Evolutionary conservation across 2,888 invertebrate species (phyloP), one percentile per base, ranked within the genome.

Genomic region (Lapara coniferarum): DNA sequence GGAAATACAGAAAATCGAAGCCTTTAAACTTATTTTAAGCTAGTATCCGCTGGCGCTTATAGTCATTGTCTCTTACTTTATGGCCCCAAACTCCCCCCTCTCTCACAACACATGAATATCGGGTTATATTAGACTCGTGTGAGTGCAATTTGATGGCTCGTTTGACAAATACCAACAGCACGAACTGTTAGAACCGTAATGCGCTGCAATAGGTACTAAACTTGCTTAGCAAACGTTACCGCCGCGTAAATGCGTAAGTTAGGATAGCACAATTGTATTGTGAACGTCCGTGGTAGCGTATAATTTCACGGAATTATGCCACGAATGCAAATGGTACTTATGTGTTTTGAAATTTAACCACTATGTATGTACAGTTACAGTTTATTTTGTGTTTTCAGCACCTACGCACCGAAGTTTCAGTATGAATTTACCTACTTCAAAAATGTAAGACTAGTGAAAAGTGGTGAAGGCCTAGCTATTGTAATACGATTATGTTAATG

Each of bases 141-240:
- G 70, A 71, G 75, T 74, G 70, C 74, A 73, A 75, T 76, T 77
- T 77, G 74, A 75, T 74, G 75, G 74, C 71, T 74, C 70, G 72
- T 71, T 70, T 59, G 66, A 69, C 46, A 52, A 55, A 71, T 30
- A 68, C 2, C 44, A 66, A 58, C 46, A 51, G 52, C 52, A 13
- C 46, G 19, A 51, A 49, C 14, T 12, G 8, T 66, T 2, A 58
- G 37, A 13, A 16, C 59, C 51, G 46, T 66, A 72, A 57, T 0
- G 2, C 44, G 10, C 14, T 0, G 37, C 0, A 53, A 66, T 70
- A 73, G 71, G 71, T 74, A 52, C 44, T 13, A 75, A 56, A 66
- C 66, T 75, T n/a, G 66, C 12, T 51, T 66, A 44, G 46, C 44
- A 57, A 37, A 30, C 44, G 14, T 2, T 58, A 19, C 7, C 46